A percentile compares a stretch with the other conserved stretches of the same genome.
phyloP scores from a whole-genome alignment of 2,888 invertebrate species.

The Ophioninae sp. region DNA sequence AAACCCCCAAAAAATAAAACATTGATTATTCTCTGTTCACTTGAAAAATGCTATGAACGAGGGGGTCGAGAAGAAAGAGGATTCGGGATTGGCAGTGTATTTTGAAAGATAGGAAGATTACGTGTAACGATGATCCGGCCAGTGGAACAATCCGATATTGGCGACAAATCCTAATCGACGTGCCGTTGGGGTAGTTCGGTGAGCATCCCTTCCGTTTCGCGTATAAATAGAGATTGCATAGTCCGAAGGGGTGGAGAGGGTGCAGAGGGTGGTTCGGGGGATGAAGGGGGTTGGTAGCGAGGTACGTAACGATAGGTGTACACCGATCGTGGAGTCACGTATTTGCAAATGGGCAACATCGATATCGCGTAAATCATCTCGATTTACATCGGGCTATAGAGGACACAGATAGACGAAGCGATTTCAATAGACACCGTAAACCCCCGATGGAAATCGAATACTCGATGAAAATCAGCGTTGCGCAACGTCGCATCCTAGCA shows the following conservation, averaged over 20 bases:
- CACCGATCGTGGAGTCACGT: slow-evolving; percentile 17
- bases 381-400: slow-evolving; percentile 28
- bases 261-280: too few relatives aligned
- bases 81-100: too few relatives aligned
- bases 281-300: too few relatives aligned
- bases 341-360: slow-evolving; percentile 32
- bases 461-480: slow-evolving; percentile 46
- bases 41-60: too few relatives aligned
- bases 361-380: slow-evolving; percentile 49
- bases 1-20: too few relatives aligned
- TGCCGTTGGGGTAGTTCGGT: neutral
- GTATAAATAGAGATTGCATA: neutral
- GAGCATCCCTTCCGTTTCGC: neutral
- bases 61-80: too few relatives aligned
- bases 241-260: neutral
- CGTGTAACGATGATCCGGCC: too few relatives aligned
- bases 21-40: neutral
- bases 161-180: slow-evolving; percentile 11
- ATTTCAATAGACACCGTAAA: slow-evolving; percentile 54
- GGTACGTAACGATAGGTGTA: neutral
- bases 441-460: slow-evolving; percentile 39
- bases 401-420: neutral
- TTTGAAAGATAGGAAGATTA: slow-evolving; percentile 2
- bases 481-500: slow-evolving; percentile 14
- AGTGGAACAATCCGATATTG: slow-evolving; percentile 1